A percentile compares a stretch with the other conserved stretches of the same genome.
Conservation (phyloP, 2,888 invertebrate genomes). For the Drosophila testacea region DNA sequence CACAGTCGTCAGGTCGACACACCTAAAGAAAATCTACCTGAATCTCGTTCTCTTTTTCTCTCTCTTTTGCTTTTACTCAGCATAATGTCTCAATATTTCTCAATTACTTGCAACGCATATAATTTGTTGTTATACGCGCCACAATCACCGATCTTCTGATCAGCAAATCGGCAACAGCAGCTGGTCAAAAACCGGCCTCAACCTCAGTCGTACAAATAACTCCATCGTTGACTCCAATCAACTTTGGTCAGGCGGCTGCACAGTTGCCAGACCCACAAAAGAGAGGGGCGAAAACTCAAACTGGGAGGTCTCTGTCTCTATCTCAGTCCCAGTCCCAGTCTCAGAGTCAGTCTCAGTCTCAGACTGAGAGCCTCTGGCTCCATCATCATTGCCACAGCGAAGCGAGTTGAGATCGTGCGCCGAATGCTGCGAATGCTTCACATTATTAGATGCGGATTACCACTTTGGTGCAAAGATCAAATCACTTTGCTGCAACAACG, state of each 20-base stretch:
- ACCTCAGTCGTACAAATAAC: slow-evolving; percentile 75
- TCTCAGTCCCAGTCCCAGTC: slow-evolving; percentile 18
- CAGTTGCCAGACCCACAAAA: slow-evolving; percentile 24
- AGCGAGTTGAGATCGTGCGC: slow-evolving; percentile 76
- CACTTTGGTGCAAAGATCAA: slow-evolving; percentile 80
- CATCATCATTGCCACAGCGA: slow-evolving; percentile 15
- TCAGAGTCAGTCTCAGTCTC: slow-evolving; percentile 12
- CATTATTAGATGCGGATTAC: slow-evolving; percentile 83
- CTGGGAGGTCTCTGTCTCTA: slow-evolving; percentile 67
- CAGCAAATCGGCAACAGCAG: slow-evolving; percentile 42
- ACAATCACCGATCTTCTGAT: slow-evolving; percentile 61
- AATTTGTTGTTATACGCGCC: slow-evolving; percentile 74
- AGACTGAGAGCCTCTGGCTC: slow-evolving; percentile 37
- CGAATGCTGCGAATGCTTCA: slow-evolving; percentile 79
- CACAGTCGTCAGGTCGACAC: slow-evolving; percentile 34
- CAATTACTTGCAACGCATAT: slow-evolving; percentile 79
- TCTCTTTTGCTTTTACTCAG: neutral
- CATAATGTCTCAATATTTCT: slow-evolving; percentile 79
- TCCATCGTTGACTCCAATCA: slow-evolving; percentile 82
- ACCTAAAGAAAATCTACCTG: slow-evolving; percentile 22
- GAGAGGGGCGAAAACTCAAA: slow-evolving; percentile 36
- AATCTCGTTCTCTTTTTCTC: neutral
- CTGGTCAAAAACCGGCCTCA: slow-evolving; percentile 35
- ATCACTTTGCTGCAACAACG: slow-evolving; percentile 74
- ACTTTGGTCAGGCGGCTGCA: slow-evolving; percentile 60